Conservation (phyloP, 2,113 vertebrate species). For the Sander vitreus region DNA sequence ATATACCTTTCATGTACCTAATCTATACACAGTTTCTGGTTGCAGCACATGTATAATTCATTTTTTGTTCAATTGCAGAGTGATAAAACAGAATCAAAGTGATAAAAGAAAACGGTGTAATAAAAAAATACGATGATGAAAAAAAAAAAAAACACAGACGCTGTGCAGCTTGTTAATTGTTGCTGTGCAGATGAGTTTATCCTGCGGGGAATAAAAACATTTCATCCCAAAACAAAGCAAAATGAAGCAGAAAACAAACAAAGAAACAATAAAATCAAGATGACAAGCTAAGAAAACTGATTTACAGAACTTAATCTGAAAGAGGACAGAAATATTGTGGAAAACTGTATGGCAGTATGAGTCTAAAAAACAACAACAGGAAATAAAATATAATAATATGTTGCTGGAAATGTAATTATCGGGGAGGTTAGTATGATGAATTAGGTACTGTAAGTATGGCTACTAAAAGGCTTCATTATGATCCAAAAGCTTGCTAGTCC, state of each 20-base stretch:
- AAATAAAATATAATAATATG: conserved; percentile 3
- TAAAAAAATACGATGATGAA: background rate
- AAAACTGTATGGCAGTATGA: background rate
- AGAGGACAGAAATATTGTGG: conserved; percentile 23
- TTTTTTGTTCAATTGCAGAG: conserved; percentile 23
- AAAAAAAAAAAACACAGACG: conserved; percentile 5
- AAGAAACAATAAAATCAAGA: conserved; percentile 34
- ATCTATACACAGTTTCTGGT: conserved; percentile 4
- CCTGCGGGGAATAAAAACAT: conserved; percentile 27
- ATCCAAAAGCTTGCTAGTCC: background rate
- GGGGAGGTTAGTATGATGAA: conserved; percentile 18
- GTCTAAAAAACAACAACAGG: conserved; percentile 18
- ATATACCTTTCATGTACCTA: conserved; percentile 10
- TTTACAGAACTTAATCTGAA: conserved; percentile 53
- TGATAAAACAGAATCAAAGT: conserved; percentile 41
- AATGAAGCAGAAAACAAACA: background rate
- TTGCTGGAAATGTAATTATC: conserved; percentile 17
- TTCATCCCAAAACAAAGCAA: conserved; percentile 35
- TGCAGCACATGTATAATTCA: conserved; percentile 25
- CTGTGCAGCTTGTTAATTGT: conserved; percentile 35
- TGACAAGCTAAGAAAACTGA: conserved; percentile 27
- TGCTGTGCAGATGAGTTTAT: conserved; percentile 31
- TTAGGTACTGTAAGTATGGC: background rate
- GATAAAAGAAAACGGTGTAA: conserved; percentile 21
- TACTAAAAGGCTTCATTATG: background rate